Percentiles rank a stretch among this genome's conserved stretches.
These are phyloP conservation scores for Hippocampus abdominalis DNA, from an alignment of 2,113 vertebrate genomes.

Conservation along the genomic window DNA sequence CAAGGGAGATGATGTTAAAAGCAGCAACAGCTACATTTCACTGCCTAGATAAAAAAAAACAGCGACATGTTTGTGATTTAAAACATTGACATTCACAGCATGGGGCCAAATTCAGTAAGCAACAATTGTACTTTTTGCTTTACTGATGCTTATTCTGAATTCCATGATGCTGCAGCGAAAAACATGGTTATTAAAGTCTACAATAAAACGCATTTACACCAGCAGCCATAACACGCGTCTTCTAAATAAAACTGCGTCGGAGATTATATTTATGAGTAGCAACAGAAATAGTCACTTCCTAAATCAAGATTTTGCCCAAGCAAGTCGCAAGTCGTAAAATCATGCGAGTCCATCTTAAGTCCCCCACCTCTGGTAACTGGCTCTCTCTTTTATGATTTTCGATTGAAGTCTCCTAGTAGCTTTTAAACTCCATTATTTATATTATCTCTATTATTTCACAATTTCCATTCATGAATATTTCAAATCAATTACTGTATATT, in stretches of 20 bases:
- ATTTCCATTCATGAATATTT: neutral
- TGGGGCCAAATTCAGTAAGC: neutral
- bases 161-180: neutral
- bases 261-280: neutral
- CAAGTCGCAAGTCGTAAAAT: too few relatives aligned
- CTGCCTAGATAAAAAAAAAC: neutral
- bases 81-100: neutral
- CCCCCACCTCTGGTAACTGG: too few relatives aligned
- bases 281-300: neutral
- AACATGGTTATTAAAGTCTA: constrained; percentile 1
- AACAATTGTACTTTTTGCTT: neutral
- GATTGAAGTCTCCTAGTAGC: too few relatives aligned
- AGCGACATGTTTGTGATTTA: neutral
- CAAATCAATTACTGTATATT: neutral
- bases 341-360: too few relatives aligned
- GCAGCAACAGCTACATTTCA: constrained; percentile 6
- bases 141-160: too few relatives aligned
- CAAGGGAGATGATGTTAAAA: neutral
- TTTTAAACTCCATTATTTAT: too few relatives aligned
- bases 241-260: neutral
- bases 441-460: neutral
- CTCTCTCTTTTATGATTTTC: too few relatives aligned
- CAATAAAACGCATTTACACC: neutral
- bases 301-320: neutral
- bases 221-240: neutral